A percentile compares a stretch with the other conserved stretches of the same genome.
These are phyloP conservation scores for Calvadosia cruxmelitensis DNA, from an alignment of 30 jellyfish, hydroid and myxozoan genomes.

Conservation along the genomic window DNA sequence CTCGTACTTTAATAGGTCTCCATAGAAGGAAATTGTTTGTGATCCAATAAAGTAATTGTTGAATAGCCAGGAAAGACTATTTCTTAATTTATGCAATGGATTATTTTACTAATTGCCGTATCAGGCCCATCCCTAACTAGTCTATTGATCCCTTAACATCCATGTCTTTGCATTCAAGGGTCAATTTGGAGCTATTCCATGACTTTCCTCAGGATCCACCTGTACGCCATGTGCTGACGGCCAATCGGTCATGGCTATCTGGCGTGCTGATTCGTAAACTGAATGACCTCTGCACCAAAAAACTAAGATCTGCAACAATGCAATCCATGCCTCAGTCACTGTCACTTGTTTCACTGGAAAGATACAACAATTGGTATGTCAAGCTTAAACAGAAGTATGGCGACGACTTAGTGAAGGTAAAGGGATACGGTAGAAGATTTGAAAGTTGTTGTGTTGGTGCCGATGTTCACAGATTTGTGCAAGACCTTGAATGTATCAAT, in stretches of 20 bases:
- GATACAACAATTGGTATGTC: constrained; percentile 36
- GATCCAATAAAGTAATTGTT: no score
- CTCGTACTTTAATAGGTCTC: no score
- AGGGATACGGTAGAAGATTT: neutral
- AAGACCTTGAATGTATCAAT: no score
- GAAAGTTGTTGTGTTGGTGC: no score
- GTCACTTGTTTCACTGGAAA: constrained; percentile 56
- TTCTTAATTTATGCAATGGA: no score
- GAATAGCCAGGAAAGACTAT: no score
- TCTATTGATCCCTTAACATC: neutral
- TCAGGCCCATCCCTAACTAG: no score
- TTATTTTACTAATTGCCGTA: no score
- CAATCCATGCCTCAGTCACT: constrained; percentile 37
- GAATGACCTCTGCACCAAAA: neutral
- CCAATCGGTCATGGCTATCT: neutral
- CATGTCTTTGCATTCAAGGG: neutral
- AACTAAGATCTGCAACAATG: neutral
- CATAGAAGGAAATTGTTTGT: no score
- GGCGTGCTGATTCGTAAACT: neutral
- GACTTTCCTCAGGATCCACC: neutral
- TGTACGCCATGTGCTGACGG: neutral
- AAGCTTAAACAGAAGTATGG: constrained; percentile 69
- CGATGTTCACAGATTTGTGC: no score
- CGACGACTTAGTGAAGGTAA: constrained; percentile 56
- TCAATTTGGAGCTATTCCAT: no score